Conservation (phyloP, 92 coral and sea anemone genomes). For the Paragorgia papillata region DNA sequence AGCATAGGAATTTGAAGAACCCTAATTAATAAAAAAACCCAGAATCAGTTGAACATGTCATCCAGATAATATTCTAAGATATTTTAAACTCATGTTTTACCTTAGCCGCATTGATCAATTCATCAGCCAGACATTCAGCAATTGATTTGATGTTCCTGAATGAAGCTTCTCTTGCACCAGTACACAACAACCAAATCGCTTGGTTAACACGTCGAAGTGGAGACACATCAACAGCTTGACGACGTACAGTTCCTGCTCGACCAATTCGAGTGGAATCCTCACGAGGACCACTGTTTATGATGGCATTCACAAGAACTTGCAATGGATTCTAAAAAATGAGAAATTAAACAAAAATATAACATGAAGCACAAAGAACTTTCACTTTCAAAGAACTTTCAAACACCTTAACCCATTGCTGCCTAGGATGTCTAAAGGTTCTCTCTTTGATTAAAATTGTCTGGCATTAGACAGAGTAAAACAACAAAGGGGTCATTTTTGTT, state of each 20-base stretch:
- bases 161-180: constrained; percentile 96
- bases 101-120: constrained; percentile 99
- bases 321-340: constrained; percentile 78
- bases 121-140: constrained; percentile 99
- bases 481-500: too few relatives aligned
- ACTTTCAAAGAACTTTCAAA: neutral
- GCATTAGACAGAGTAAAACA: too few relatives aligned
- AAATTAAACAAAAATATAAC: neutral
- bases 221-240: constrained; percentile 99
- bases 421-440: too few relatives aligned
- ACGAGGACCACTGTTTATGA: constrained; percentile 99
- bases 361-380: neutral
- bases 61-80: neutral
- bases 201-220: constrained; percentile 99
- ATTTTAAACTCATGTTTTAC: constrained; percentile 40
- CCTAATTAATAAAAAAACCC: constrained; percentile 55
- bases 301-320: constrained; percentile 97
- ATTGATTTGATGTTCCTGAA: constrained; percentile 98
- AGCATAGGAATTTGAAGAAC: constrained; percentile 99
- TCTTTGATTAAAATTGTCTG: too few relatives aligned
- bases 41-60: neutral
- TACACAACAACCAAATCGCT: constrained; percentile 97
- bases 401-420: too few relatives aligned
- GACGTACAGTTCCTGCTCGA: constrained; percentile 98
- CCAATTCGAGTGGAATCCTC: constrained; percentile 99